Conservation (phyloP, 35 echinoderm and acorn worm species). For the Eucidaris tribuloides region DNA sequence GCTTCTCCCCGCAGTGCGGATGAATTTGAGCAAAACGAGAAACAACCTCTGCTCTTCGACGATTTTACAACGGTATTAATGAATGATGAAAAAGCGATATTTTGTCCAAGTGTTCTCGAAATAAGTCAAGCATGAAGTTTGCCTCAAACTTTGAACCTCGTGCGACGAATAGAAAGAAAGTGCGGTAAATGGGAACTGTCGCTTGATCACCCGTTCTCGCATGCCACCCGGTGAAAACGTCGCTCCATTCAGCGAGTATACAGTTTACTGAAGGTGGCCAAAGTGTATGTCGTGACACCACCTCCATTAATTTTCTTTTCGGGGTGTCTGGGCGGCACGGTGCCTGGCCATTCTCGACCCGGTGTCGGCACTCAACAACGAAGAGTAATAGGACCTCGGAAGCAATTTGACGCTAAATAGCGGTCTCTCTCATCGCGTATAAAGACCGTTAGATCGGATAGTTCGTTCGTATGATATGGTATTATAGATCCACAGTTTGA, state of each 20-base stretch:
- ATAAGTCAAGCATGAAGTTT: too few species aligned
- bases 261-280: not conserved
- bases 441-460: not conserved
- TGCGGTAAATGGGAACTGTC: too few species aligned
- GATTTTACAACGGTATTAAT: too few species aligned
- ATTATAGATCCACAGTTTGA: conserved; percentile 12
- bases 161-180: too few species aligned
- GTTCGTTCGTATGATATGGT: not conserved
- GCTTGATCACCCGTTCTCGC: too few species aligned
- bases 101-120: too few species aligned
- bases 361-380: too few species aligned
- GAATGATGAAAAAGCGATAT: too few species aligned
- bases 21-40: too few species aligned
- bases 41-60: too few species aligned
- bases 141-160: too few species aligned
- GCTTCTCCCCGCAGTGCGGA: too few species aligned
- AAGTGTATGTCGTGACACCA: not conserved
- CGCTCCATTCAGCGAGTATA: not conserved
- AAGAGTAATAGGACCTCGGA: conserved; percentile 17
- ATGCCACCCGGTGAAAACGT: not conserved
- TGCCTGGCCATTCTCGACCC: not conserved
- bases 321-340: not conserved
- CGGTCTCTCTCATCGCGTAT: not conserved
- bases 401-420: conserved; percentile 32
- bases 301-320: not conserved